Evolutionary conservation across 2,113 vertebrate genomes (phyloP), one percentile per base, ranked within the genome.

Genomic region (Physeter macrocephalus): DNA sequence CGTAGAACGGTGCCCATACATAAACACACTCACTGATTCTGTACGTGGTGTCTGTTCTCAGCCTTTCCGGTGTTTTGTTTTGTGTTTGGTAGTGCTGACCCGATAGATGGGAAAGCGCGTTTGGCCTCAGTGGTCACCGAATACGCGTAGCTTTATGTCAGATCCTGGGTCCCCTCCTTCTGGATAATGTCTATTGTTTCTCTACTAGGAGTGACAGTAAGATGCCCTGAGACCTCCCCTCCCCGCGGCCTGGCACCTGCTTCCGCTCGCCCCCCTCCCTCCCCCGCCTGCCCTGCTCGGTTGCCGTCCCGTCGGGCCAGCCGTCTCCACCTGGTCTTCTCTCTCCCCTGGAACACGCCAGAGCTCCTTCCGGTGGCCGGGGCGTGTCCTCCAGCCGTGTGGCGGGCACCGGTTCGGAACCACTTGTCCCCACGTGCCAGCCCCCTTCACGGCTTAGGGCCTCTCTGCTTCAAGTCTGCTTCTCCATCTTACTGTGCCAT

Each of bases 1-100:
- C 52, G 7, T 14, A 11, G 52, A 20, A 52, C 2, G 13, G 8
- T 36, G 29, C 29, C 6, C 3, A 0, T 0, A 2, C 15, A 1
- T 10, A 18, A 4, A 14, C 72, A 8, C 41, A 6, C 54, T 13
- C 4, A 13, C 1, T 1, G 43, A 0, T n/a, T 52, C 46, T 54
- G 13, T 21, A 1, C 0, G 21, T 29, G 82, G 69, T 21, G n/a
- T 61, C 49, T 3, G 59, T 12, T 21, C 77, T 6, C 3, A 0
- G 49, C 27, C 29, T 23, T 41, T 41, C 59, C 4, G 46, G 87
- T 9, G 5, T 15, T 20, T 34, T 10, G 36, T 23, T 43, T 9
- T 23, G 10, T 36, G 43, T 34, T 43, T 39, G 62, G 43, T 7
- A 34, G 2, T 8, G 13, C 3, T 7, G 52, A 69, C n/a, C 43